These are phyloP conservation scores for Sinohyriopsis cumingii DNA, from an alignment of 2,888 invertebrate genomes.

Conservation along the genomic window DNA sequence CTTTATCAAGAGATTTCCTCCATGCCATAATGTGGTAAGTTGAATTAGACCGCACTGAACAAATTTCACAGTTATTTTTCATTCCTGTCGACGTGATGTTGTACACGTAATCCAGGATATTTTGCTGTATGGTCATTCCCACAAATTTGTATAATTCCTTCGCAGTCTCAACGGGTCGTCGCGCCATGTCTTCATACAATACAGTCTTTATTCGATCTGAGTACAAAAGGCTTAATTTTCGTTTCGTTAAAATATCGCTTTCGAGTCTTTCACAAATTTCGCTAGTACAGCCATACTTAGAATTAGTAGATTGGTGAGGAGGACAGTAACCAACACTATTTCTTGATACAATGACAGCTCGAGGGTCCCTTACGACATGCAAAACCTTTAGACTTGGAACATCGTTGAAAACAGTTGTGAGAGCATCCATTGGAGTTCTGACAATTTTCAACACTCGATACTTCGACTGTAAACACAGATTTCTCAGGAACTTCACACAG, in stretches of 20 bases:
- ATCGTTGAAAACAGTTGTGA: not conserved
- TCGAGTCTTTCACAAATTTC: conserved; percentile 3
- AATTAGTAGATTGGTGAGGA: too few species aligned
- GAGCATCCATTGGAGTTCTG: not conserved
- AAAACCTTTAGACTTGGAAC: conserved; percentile 4
- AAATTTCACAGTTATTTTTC: conserved; percentile 1
- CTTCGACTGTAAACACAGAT: too few species aligned
- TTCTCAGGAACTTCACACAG: too few species aligned
- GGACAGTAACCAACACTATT: too few species aligned
- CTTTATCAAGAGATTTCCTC: not conserved
- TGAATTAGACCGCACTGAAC: conserved; percentile 1
- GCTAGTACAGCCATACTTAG: conserved; percentile 1
- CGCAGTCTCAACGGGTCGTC: not conserved
- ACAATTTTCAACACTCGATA: conserved; percentile 2
- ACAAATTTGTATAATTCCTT: conserved; percentile 5
- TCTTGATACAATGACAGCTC: not conserved
- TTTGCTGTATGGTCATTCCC: conserved; percentile 1
- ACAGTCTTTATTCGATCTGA: conserved; percentile 2
- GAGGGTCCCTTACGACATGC: conserved; percentile 9
- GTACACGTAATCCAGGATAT: conserved; percentile 3
- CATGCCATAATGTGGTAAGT: not conserved
- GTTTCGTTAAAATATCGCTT: not conserved
- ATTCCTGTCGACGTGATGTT: conserved; percentile 6
- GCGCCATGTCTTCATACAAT: conserved; percentile 8
- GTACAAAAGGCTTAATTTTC: not conserved